phyloP scores from a whole-genome alignment of 2,113 vertebrate genomes.

The Potamarius usumacintae region DNA sequence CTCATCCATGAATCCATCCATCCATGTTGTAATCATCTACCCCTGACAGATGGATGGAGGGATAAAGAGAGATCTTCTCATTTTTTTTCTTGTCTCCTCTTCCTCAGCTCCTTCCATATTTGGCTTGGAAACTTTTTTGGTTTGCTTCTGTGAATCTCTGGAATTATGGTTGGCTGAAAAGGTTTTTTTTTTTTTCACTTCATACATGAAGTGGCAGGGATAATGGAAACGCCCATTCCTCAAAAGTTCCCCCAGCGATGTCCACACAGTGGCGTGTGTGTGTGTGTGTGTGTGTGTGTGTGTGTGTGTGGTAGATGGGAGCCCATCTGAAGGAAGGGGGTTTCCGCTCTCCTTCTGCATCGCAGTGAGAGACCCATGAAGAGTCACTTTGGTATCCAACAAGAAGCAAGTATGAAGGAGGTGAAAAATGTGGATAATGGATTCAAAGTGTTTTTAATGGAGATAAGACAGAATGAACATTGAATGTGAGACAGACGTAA shows the following conservation, averaged over 20 bases:
- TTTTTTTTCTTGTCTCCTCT: slow-evolving; percentile 55
- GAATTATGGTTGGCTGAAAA: slow-evolving; percentile 52
- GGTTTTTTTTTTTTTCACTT: slow-evolving; percentile 62
- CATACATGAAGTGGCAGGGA: slow-evolving; percentile 51
- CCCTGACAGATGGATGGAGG: slow-evolving; percentile 44
- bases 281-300: slow-evolving; percentile 2
- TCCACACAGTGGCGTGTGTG: slow-evolving; percentile 32
- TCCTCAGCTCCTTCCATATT: slow-evolving; percentile 76
- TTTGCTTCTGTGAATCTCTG: slow-evolving; percentile 77
- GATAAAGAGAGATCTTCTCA: not conserved
- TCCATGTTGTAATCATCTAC: slow-evolving; percentile 26
- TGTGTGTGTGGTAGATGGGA: slow-evolving; percentile 19
- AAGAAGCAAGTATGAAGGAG: slow-evolving; percentile 7
- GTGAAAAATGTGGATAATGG: slow-evolving; percentile 11
- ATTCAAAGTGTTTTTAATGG: slow-evolving; percentile 6
- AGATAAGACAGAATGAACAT: slow-evolving; percentile 38
- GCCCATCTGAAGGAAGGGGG: not conserved
- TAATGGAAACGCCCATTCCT: slow-evolving; percentile 53
- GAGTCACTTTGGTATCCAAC: slow-evolving; percentile 61
- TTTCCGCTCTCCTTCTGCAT: slow-evolving; percentile 21
- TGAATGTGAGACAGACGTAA: slow-evolving; percentile 20
- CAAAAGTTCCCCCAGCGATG: slow-evolving; percentile 42
- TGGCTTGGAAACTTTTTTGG: slow-evolving; percentile 79
- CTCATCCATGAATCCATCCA: slow-evolving; percentile 29
- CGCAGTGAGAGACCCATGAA: slow-evolving; percentile 29